Percentiles rank a stretch among this genome's conserved stretches.
These are phyloP conservation scores for Steinernema scapterisci DNA, from an alignment of 2,888 invertebrate species.

Conservation along the genomic window DNA sequence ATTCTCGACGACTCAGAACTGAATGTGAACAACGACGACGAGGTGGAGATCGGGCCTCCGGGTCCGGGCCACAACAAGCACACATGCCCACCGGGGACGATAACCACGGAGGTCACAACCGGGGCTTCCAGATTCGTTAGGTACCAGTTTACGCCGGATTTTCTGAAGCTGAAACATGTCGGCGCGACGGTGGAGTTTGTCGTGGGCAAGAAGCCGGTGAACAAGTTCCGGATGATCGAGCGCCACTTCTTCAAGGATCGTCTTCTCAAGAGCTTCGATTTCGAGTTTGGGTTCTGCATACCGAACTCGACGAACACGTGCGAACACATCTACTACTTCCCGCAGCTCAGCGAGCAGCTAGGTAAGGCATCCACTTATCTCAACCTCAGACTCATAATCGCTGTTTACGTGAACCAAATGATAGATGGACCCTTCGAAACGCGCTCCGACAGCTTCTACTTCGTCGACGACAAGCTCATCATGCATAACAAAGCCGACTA, in stretches of 20 bases:
- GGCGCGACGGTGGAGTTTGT: constrained; percentile 99
- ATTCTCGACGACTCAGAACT: constrained; percentile 18
- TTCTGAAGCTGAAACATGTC: constrained; percentile 85
- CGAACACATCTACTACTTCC: constrained; percentile 99
- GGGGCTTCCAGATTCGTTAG: constrained; percentile 82
- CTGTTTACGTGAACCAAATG: constrained; percentile 86
- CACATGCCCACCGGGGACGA: constrained; percentile 16
- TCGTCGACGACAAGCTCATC: constrained; percentile 91
- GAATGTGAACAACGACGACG: background rate
- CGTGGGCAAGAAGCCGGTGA: constrained; percentile 87
- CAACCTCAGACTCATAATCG: too few species aligned
- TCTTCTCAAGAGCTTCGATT: constrained; percentile 93
- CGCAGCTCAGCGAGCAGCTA: constrained; percentile 76
- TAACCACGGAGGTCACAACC: constrained; percentile 24
- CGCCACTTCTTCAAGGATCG: constrained; percentile 76
- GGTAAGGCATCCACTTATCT: constrained; percentile 48
- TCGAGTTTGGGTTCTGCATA: constrained; percentile 99
- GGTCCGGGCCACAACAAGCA: constrained; percentile 16
- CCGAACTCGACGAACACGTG: constrained; percentile 95
- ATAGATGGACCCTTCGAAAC: constrained; percentile 93
- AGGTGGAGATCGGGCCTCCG: constrained; percentile 2
- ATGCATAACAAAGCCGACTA: constrained; percentile 99
- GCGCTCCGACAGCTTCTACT: constrained; percentile 97
- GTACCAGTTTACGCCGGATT: constrained; percentile 97
- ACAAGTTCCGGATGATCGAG: constrained; percentile 95